Evolutionary conservation across 92 coral and sea anemone species (phyloP).

Genomic region (Parazoanthus darwini): DNA sequence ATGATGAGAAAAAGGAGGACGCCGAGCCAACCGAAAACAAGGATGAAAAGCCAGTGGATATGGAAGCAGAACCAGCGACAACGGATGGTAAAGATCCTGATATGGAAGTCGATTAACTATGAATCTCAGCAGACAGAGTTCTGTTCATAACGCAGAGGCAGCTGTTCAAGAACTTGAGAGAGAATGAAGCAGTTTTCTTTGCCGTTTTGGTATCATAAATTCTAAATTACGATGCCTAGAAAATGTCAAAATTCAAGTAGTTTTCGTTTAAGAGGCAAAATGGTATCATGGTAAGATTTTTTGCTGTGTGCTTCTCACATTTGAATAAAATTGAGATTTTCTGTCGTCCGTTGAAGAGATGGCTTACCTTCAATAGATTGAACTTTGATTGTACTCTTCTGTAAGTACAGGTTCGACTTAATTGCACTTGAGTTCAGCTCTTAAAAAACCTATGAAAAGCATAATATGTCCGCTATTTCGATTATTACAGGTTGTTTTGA

Average conservation of each 20-base stretch:
- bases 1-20: conserved; percentile 37
- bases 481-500: too few relatives aligned
- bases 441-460: neutral
- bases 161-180: neutral
- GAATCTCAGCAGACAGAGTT: neutral
- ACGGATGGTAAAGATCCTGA: conserved; percentile 29
- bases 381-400: neutral
- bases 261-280: neutral
- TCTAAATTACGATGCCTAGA: neutral
- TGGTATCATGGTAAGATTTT: neutral
- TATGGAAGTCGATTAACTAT: conserved; percentile 20
- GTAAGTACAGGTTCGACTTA: neutral
- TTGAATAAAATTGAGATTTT: neutral
- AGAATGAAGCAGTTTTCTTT: neutral
- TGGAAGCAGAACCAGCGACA: conserved; percentile 36
- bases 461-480: neutral
- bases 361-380: neutral
- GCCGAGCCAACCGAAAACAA: conserved; percentile 19
- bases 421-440: neutral
- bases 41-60: conserved; percentile 57
- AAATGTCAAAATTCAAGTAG: neutral
- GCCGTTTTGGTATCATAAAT: neutral
- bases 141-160: neutral
- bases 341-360: neutral
- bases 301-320: neutral